These are phyloP conservation scores for Epicampocera succincta DNA, from an alignment of 2,888 invertebrate species.

Conservation along the genomic window DNA sequence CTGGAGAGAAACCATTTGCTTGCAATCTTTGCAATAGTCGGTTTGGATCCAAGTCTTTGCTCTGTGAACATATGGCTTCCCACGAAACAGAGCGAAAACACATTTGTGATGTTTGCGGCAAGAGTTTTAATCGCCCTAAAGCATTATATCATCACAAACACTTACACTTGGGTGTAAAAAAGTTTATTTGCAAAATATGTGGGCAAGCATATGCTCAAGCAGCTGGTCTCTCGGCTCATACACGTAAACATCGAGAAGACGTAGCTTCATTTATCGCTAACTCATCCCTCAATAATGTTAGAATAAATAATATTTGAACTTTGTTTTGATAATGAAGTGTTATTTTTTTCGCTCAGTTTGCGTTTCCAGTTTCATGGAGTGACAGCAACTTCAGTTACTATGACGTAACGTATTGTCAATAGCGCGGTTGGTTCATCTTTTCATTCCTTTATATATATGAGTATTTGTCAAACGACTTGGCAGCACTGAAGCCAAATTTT, in stretches of 20 bases:
- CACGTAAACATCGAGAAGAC: slow-evolving; percentile 69
- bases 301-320: no score
- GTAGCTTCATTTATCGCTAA: slow-evolving; percentile 10
- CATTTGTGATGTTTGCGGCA: slow-evolving; percentile 74
- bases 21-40: slow-evolving; percentile 69
- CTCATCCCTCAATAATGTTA: not conserved
- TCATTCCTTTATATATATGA: no score
- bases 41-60: slow-evolving; percentile 68
- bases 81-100: slow-evolving; percentile 72
- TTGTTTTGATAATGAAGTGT: no score
- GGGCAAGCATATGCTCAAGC: slow-evolving; percentile 74
- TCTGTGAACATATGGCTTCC: slow-evolving; percentile 71
- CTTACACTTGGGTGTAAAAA: slow-evolving; percentile 73
- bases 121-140: slow-evolving; percentile 74
- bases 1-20: slow-evolving; percentile 77
- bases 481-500: no score
- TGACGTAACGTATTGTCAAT: no score
- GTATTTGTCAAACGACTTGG: no score
- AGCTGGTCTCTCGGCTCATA: slow-evolving; percentile 75
- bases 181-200: slow-evolving; percentile 76
- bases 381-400: no score
- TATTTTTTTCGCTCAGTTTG: no score
- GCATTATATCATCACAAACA: slow-evolving; percentile 74
- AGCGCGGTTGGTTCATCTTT: no score
- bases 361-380: no score